Evolutionary conservation across 2,113 vertebrate genomes (phyloP).

Genomic region (Callopanchax toddi): DNA sequence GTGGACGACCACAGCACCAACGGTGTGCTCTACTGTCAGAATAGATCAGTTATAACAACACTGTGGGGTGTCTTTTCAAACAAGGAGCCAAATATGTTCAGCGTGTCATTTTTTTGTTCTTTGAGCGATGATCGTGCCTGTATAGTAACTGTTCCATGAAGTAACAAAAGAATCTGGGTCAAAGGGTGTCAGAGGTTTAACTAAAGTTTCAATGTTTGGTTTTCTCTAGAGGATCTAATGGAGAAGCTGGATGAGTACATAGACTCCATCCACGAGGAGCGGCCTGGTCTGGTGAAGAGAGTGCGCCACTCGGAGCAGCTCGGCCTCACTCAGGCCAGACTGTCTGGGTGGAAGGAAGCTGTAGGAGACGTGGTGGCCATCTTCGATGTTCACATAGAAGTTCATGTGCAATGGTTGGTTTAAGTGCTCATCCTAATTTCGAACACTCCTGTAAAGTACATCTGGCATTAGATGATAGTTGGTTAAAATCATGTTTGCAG

Average conservation of each 20-base stretch:
- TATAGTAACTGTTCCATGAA: too few relatives aligned
- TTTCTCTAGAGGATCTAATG: slow-evolving; percentile 68
- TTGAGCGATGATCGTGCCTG: too few relatives aligned
- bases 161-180: too few relatives aligned
- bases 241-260: slow-evolving; percentile 67
- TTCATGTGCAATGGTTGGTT: slow-evolving; percentile 75
- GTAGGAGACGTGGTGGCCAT: slow-evolving; percentile 82
- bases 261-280: slow-evolving; percentile 48
- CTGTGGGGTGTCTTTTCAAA: too few relatives aligned
- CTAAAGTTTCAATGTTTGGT: neutral
- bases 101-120: too few relatives aligned
- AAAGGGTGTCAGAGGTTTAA: too few relatives aligned
- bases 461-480: too few relatives aligned
- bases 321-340: slow-evolving; percentile 78
- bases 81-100: too few relatives aligned
- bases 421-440: neutral
- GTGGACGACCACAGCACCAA: slow-evolving; percentile 84
- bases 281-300: slow-evolving; percentile 63
- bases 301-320: slow-evolving; percentile 71
- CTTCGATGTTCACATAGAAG: slow-evolving; percentile 84
- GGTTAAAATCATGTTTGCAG: slow-evolving; percentile 34
- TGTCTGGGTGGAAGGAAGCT: slow-evolving; percentile 77
- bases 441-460: too few relatives aligned
- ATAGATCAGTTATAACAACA: too few relatives aligned
- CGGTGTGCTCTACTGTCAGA: slow-evolving; percentile 55